Conservation (phyloP, 2,888 invertebrate genomes). For the Acanthopleura granulata region DNA sequence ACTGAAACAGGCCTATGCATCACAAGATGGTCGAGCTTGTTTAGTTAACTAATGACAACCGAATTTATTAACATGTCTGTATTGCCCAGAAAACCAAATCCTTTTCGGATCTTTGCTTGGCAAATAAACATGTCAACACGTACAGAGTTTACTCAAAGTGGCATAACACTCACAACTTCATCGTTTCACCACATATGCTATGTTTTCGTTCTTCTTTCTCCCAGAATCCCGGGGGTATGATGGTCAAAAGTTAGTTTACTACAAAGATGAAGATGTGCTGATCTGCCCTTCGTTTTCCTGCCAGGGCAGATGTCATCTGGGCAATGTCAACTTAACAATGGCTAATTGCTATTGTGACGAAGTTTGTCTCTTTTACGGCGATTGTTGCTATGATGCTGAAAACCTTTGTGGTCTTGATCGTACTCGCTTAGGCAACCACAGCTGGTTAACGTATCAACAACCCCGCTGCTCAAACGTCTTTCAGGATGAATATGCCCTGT, state of each 20-base stretch:
- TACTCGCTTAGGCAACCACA: background rate
- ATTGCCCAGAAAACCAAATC: too few species aligned
- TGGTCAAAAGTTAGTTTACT: background rate
- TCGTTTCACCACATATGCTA: too few species aligned
- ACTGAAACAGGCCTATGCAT: too few species aligned
- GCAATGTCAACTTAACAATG: background rate
- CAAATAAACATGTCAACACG: too few species aligned
- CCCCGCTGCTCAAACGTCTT: slow-evolving; percentile 5
- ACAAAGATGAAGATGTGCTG: background rate
- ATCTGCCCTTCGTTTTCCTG: background rate
- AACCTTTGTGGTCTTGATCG: background rate
- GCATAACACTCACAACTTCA: too few species aligned
- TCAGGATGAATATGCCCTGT: slow-evolving; percentile 5
- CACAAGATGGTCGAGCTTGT: too few species aligned
- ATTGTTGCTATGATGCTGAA: background rate
- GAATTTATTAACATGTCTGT: too few species aligned
- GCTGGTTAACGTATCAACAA: background rate
- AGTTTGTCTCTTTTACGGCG: background rate
- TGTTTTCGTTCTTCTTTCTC: background rate
- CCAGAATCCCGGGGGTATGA: background rate
- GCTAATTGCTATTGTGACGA: slow-evolving; percentile 12
- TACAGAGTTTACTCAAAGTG: too few species aligned
- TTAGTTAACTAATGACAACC: too few species aligned
- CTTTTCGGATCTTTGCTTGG: too few species aligned
- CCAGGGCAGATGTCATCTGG: background rate